These are phyloP conservation scores for Agrotis segetum DNA, from an alignment of 2,888 invertebrate genomes.

Conservation along the genomic window DNA sequence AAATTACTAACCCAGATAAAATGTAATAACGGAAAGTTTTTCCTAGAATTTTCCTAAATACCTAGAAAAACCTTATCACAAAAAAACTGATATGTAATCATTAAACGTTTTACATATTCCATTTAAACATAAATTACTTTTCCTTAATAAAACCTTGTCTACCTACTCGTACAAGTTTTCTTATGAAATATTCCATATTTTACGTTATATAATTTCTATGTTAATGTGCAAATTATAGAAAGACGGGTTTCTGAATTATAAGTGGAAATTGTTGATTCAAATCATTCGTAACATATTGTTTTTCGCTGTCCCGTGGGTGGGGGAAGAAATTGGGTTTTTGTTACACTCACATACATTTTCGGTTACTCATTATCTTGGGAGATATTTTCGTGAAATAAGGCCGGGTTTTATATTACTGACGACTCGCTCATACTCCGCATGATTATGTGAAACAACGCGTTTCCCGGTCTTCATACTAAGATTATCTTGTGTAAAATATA, in stretches of 20 bases:
- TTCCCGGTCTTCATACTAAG: too few species aligned
- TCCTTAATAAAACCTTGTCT: not conserved
- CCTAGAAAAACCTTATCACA: not conserved
- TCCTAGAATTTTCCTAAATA: not conserved
- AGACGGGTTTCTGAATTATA: slow-evolving; percentile 27
- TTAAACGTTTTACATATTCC: slow-evolving; percentile 32
- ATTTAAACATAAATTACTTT: slow-evolving; percentile 27
- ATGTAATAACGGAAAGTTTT: too few species aligned
- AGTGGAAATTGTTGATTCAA: slow-evolving; percentile 37
- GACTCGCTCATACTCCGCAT: too few species aligned
- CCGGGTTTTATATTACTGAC: too few species aligned
- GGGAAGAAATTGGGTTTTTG: slow-evolving; percentile 28
- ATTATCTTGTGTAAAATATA: too few species aligned
- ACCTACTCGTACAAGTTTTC: not conserved
- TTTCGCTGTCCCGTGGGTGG: slow-evolving; percentile 19
- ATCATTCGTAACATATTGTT: slow-evolving; percentile 21
- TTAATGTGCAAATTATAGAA: slow-evolving; percentile 44
- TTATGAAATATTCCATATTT: slow-evolving; percentile 34
- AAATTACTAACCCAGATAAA: too few species aligned
- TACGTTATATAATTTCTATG: slow-evolving; percentile 46
- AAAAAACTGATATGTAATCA: slow-evolving; percentile 16
- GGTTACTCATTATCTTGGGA: not conserved
- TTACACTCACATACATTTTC: not conserved
- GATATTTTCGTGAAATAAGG: not conserved
- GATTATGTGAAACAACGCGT: too few species aligned